Evolutionary conservation across 2,888 invertebrate species (phyloP), one percentile per base, ranked within the genome.

Genomic region (Idaea dimidiata): DNA sequence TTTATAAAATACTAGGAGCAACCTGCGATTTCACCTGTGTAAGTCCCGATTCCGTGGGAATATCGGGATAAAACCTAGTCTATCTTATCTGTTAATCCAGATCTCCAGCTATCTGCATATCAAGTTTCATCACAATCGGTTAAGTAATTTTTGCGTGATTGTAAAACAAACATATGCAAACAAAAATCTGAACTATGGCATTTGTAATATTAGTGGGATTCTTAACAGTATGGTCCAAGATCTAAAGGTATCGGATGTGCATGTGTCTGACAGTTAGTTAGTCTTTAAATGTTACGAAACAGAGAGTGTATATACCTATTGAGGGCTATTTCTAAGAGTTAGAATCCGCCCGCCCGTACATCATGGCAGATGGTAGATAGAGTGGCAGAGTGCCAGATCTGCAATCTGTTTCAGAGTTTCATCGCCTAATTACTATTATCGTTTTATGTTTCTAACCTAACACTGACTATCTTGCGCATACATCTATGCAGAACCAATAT

Each of bases 341-440:
- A 74, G 24, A 24, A 24, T 24, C 43, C 43, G 14, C 14, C 14
- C 8, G 79, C 80, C 78, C 85, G 84, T 90, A 90, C 84, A 89
- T 89, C 90, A 88, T 86, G 81, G 72, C 80, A 91, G 91, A 92
- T 91, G 88, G 78, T 84, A 78, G 91, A 91, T 90, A 88, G 69
- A 59, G 80, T 88, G 91, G 89, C 89, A 70, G 65, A 68, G 79
- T 72, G 91, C 91, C 91, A 92, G 87, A 90, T 90, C 88, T 77
- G 78, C 73, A 84, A 86, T 86, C 78, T 84, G 82, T 70, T 74
- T 72, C 76, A 74, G 75, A 78, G 81, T 82, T 82, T 81, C 79
- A 76, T 82, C 84, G 80, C 79, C 85, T 86, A 86, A 86, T 86
- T 86, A 85, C 83, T 76, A 76, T 75, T 75, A 75, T 68, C 72